Conservation (phyloP, 2,797 vertebrate genomes). For the Somateria mollissima region DNA sequence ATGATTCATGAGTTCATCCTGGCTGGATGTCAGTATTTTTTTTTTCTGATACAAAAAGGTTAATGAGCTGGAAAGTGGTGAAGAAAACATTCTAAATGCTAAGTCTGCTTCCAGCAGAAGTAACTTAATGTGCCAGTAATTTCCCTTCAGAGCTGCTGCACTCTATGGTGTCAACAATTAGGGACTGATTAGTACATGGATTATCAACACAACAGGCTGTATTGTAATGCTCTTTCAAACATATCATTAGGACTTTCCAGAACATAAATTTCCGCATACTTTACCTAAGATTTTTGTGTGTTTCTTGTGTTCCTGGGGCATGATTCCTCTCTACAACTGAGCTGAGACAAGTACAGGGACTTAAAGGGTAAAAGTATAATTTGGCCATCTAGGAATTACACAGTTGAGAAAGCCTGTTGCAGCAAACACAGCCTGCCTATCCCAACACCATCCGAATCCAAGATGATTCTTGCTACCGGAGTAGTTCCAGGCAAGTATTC, state of each 20-base stretch:
- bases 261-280: background rate
- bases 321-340: background rate
- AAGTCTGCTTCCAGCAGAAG: constrained; percentile 22
- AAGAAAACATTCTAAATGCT: constrained; percentile 38
- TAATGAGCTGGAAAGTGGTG: constrained; percentile 41
- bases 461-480: background rate
- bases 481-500: background rate
- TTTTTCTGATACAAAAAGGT: constrained; percentile 41
- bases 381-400: background rate
- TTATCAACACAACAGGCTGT: background rate
- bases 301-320: background rate
- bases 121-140: background rate
- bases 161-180: background rate
- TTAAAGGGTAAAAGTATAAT: background rate
- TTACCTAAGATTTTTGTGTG: background rate
- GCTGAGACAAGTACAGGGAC: background rate
- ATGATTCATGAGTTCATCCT: constrained; percentile 56
- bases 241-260: background rate
- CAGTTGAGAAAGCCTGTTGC: background rate
- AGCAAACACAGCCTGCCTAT: background rate
- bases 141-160: background rate
- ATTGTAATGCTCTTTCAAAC: background rate
- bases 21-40: constrained; percentile 49
- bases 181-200: background rate
- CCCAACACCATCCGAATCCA: background rate